These are phyloP conservation scores for Clarias laeviceps DNA, from an alignment of 2,797 vertebrate species.

Conservation along the genomic window DNA sequence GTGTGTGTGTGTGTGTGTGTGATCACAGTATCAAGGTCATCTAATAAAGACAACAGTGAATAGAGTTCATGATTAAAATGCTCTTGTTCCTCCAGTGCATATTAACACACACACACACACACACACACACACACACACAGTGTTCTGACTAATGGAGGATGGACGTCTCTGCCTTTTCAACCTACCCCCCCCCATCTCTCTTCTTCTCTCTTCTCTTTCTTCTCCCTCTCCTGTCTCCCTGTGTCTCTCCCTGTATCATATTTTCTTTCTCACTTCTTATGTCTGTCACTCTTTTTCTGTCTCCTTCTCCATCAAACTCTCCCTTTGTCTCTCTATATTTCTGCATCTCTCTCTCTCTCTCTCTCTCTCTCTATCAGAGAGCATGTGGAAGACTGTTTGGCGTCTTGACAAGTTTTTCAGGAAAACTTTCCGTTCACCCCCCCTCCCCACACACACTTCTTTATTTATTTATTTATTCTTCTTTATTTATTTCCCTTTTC, in stretches of 20 bases:
- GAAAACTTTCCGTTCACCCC: no score
- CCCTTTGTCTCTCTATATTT: not conserved
- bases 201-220: not conserved
- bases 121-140: not conserved
- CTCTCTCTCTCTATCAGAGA: not conserved
- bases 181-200: not conserved
- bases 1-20: conserved; percentile 11
- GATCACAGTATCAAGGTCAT: not conserved
- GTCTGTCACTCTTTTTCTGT: not conserved
- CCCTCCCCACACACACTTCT: no score
- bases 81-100: not conserved
- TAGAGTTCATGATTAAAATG: not conserved
- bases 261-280: not conserved
- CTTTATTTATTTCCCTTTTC: no score
- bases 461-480: no score
- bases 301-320: not conserved
- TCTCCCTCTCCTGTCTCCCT: not conserved
- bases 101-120: conserved; percentile 10
- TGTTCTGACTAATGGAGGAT: not conserved
- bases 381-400: no score
- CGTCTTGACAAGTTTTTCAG: no score
- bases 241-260: not conserved
- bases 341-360: not conserved
- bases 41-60: not conserved
- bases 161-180: not conserved